Evolutionary conservation across 2,113 vertebrate species (phyloP).

Genomic region (Stigmatopora argus): DNA sequence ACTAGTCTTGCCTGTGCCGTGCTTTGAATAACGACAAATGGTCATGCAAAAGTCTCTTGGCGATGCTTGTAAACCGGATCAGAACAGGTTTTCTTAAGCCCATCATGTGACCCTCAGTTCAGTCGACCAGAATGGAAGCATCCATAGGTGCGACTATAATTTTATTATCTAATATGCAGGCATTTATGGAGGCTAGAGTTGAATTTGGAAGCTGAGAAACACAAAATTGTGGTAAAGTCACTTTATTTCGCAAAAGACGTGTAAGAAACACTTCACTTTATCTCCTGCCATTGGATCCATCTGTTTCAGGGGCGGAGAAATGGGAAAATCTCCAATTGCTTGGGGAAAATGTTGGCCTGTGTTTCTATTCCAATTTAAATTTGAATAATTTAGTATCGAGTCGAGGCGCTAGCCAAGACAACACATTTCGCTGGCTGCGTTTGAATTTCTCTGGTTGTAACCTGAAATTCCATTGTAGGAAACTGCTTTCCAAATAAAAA

Average conservation of each 20-base stretch:
- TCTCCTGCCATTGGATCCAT: slow-evolving; percentile 31
- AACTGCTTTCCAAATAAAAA: neutral
- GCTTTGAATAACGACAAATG: neutral
- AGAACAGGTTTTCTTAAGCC: slow-evolving; percentile 17
- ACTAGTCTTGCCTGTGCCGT: neutral
- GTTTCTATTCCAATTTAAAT: neutral
- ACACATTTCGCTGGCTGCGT: neutral
- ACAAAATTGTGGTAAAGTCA: slow-evolving; percentile 39
- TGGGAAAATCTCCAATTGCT: slow-evolving; percentile 12
- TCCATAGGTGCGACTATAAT: slow-evolving; percentile 14
- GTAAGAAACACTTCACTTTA: slow-evolving; percentile 45
- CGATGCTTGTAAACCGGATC: neutral
- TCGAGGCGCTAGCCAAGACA: neutral
- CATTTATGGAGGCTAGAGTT: slow-evolving; percentile 14
- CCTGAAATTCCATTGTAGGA: neutral
- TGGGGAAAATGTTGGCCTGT: neutral
- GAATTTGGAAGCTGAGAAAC: slow-evolving; percentile 28
- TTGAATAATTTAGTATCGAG: neutral
- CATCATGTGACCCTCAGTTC: slow-evolving; percentile 22
- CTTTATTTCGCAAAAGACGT: slow-evolving; percentile 20
- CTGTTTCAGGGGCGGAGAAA: slow-evolving; percentile 10
- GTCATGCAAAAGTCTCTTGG: neutral
- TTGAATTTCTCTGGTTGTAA: neutral
- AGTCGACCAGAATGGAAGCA: slow-evolving; percentile 12
- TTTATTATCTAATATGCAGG: slow-evolving; percentile 6